These are phyloP conservation scores for Agelastica alni DNA, from an alignment of 2,888 invertebrate species.

Conservation along the genomic window DNA sequence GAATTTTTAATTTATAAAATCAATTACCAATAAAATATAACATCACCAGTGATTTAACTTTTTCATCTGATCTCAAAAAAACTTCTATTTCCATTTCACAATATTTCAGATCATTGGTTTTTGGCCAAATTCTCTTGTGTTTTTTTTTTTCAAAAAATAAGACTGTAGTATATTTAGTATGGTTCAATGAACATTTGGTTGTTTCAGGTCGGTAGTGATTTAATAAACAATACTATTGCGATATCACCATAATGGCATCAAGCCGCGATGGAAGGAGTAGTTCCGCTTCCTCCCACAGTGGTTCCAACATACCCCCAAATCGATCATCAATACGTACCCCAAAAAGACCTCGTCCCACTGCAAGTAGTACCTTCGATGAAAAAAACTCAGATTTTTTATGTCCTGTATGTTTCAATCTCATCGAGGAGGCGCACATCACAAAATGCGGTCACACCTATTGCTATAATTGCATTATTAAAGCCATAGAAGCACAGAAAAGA, in stretches of 20 bases:
- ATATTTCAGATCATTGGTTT: too few species aligned
- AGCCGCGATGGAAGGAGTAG: constrained; percentile 57
- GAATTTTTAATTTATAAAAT: too few species aligned
- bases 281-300: constrained; percentile 55
- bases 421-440: constrained; percentile 88
- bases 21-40: too few species aligned
- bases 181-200: constrained; percentile 45
- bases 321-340: constrained; percentile 57
- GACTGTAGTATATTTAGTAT: too few species aligned
- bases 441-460: constrained; percentile 94
- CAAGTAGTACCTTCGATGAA: constrained; percentile 67
- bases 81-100: too few species aligned
- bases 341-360: constrained; percentile 58
- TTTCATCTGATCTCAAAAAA: too few species aligned
- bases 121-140: too few species aligned
- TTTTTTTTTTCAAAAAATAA: too few species aligned
- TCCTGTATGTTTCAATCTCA: constrained; percentile 87
- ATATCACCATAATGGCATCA: constrained; percentile 47
- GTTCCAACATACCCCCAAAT: constrained; percentile 51
- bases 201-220: constrained; percentile 61
- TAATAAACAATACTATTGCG: constrained; percentile 13
- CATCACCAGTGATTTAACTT: too few species aligned
- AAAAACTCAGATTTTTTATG: constrained; percentile 71
- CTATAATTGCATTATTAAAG: constrained; percentile 74
- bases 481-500: constrained; percentile 67